phyloP scores from a whole-genome alignment of 2,888 invertebrate species.

The Torymus tubicola region DNA sequence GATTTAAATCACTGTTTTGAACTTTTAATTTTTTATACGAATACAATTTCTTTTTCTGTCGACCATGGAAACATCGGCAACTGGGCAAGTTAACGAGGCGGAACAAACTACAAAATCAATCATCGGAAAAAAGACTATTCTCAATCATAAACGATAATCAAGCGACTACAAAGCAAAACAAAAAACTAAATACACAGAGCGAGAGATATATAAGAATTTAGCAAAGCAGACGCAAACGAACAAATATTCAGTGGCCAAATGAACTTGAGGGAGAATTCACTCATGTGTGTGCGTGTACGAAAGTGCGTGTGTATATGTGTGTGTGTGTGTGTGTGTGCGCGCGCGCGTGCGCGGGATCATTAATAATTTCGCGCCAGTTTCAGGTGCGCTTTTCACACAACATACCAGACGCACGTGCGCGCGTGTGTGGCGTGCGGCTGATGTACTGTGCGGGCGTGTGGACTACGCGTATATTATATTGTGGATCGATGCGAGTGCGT shows the following conservation, averaged over 20 bases:
- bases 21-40: too few species aligned
- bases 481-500: background rate
- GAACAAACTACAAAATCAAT: slow-evolving; percentile 41
- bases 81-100: background rate
- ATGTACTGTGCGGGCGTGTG: slow-evolving; percentile 1
- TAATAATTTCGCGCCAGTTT: slow-evolving; percentile 44
- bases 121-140: slow-evolving; percentile 50
- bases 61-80: background rate
- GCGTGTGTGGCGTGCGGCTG: background rate
- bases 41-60: too few species aligned
- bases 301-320: slow-evolving; percentile 1
- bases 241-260: slow-evolving; percentile 56
- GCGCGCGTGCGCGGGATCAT: slow-evolving; percentile 37
- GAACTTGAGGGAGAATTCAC: slow-evolving; percentile 15
- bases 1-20: too few species aligned
- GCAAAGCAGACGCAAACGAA: slow-evolving; percentile 10
- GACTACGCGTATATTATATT: background rate
- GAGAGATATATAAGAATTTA: slow-evolving; percentile 26
- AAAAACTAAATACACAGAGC: slow-evolving; percentile 7
- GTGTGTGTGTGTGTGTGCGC: background rate
- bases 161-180: slow-evolving; percentile 28
- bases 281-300: slow-evolving; percentile 18
- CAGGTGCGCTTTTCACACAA: slow-evolving; percentile 23
- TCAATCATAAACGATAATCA: slow-evolving; percentile 52
- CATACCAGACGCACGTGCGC: background rate